A percentile compares a stretch with the other conserved stretches of the same genome.
phyloP scores from a whole-genome alignment of 1,140 invertebrate species.

The Copidosoma floridanum region DNA sequence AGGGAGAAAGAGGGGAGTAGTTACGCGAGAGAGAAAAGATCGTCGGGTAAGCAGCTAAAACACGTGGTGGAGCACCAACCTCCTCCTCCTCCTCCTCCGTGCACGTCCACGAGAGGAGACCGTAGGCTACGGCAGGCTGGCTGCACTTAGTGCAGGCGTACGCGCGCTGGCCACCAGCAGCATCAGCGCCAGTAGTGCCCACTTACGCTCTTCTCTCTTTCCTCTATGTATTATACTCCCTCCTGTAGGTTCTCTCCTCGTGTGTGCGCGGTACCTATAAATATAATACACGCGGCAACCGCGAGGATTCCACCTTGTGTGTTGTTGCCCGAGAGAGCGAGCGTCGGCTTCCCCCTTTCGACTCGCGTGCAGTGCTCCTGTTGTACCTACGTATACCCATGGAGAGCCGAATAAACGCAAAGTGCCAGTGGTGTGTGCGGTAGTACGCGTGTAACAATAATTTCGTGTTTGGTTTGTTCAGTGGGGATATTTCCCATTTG shows the following conservation, averaged over 20 bases:
- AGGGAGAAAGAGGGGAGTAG: not conserved
- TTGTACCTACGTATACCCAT: too few species aligned
- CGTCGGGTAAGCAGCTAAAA: not conserved
- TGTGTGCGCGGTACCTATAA: not conserved
- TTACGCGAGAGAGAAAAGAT: too few species aligned
- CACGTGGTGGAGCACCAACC: slow-evolving; percentile 3
- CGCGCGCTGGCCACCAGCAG: not conserved
- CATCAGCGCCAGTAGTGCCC: not conserved
- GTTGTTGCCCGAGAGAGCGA: too few species aligned
- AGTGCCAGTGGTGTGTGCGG: too few species aligned
- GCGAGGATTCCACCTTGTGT: not conserved
- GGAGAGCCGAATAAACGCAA: too few species aligned
- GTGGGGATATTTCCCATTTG: too few species aligned
- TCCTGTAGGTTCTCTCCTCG: not conserved
- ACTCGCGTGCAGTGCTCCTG: too few species aligned
- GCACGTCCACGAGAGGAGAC: not conserved
- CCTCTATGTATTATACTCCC: too few species aligned
- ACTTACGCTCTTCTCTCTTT: not conserved
- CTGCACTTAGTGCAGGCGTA: slow-evolving; percentile 6
- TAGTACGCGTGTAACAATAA: too few species aligned
- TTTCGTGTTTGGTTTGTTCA: too few species aligned
- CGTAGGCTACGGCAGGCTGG: not conserved
- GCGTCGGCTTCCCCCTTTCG: too few species aligned
- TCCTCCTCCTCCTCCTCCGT: not conserved
- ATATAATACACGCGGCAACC: not conserved